A percentile compares a stretch with the other conserved stretches of the same genome.
phyloP scores from a whole-genome alignment of 2,888 invertebrate genomes.

The Adineta ricciae region DNA sequence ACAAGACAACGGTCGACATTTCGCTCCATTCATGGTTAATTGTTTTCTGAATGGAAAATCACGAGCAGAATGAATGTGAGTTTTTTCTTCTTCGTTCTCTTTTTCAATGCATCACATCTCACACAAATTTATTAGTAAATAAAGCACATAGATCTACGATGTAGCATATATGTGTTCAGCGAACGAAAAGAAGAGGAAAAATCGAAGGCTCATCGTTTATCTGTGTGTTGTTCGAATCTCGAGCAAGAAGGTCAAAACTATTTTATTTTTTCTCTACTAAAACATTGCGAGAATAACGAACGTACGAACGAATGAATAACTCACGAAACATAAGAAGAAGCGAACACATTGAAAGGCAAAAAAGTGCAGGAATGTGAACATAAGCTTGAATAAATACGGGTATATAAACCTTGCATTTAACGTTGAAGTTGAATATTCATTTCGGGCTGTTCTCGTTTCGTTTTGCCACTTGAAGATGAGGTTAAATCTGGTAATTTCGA shows the following conservation, averaged over 20 bases:
- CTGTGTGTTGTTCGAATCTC: neutral
- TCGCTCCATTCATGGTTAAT: neutral
- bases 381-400: neutral
- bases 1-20: neutral
- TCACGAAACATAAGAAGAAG: neutral
- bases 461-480: neutral
- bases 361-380: neutral
- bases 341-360: neutral
- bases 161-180: neutral
- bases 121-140: neutral
- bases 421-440: neutral
- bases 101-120: neutral
- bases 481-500: neutral
- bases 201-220: neutral
- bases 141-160: neutral
- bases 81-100: neutral
- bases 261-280: neutral
- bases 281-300: neutral
- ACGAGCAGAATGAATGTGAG: neutral
- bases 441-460: neutral
- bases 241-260: neutral
- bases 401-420: neutral
- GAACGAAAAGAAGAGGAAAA: neutral
- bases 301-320: neutral
- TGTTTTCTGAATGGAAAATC: neutral